Base-by-base conservation (phyloP, 2,888 invertebrate species). In the Nomada flava region DNA sequence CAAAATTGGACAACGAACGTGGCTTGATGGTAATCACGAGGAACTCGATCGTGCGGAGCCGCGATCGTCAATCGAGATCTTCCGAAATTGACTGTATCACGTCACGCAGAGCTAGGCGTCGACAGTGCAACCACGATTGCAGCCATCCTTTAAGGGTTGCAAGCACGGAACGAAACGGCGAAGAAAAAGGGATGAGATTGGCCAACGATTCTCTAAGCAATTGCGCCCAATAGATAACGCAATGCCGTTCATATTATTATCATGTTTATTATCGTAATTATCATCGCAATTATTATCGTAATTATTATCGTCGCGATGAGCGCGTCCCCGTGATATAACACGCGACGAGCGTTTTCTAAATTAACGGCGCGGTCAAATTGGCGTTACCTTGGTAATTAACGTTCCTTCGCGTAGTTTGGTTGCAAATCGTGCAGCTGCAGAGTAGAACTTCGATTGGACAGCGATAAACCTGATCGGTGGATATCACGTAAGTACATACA, bases 1-100 rank as follows among this genome's bases (percentile, higher is more conserved):
- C 64, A 63, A 79, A 72, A 86, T 86, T 83, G 76, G 63, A 79
- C 75, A 65, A 73, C 55, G 77, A 74, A 72, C 71, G 69, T 18
- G 26, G 52, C 70, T 77, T 10, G 76, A 80, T 64, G 64, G 75
- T 75, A 80, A 86, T 86, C 80, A 68, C 74, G 74, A 73, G 63
- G 44, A 64, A 55, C 64, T 72, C 29, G 70, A 77, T 75, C 74
- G 69, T 52, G 63, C 71, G 44, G 52, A 59, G 29, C 52, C 53
- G 53, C 57, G 23, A 15, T 62, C 65, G 68, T 59, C 60, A 74
- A 70, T 82, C 63, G 70, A 71, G 82, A 82, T 74, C 82, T 68
- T 77, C 77, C 70, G 77, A 26, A 77, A 82, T 71, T 82, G 77
- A n/a, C 36, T 55, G 42, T 71, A 77, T 74, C 73, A 7, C 55